These are phyloP conservation scores for Crossaster papposus DNA, from an alignment of 53 echinoderm and acorn worm species.

Conservation along the genomic window DNA sequence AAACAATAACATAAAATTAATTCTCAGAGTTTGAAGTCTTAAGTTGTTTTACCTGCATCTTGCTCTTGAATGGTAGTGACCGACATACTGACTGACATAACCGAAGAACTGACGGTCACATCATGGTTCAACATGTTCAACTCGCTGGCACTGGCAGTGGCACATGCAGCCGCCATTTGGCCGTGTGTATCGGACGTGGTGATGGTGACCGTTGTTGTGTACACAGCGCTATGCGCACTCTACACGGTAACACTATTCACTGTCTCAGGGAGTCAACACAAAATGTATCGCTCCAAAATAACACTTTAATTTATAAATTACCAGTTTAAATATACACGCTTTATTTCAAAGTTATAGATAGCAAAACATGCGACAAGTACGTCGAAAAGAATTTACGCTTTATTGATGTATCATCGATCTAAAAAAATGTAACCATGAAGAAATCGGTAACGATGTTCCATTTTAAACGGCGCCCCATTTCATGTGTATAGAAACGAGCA, in stretches of 20 bases:
- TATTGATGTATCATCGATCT: no score
- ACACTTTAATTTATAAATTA: no score
- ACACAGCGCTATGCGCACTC: no score
- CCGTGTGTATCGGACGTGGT: no score
- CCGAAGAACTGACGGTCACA: constrained; percentile 48
- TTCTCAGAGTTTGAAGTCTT: background rate
- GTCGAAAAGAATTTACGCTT: background rate
- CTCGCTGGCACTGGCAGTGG: background rate
- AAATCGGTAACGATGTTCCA: constrained; percentile 1
- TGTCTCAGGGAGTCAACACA: no score
- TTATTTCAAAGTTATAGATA: background rate
- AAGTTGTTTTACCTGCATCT: constrained; percentile 14
- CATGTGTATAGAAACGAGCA: background rate
- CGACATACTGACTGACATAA: constrained; percentile 54
- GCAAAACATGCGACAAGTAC: background rate
- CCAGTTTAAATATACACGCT: background rate
- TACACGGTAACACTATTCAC: no score
- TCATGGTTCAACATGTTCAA: constrained; percentile 9
- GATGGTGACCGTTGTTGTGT: no score
- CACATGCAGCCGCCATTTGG: background rate
- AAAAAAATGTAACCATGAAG: background rate
- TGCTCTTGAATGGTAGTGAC: constrained; percentile 37
- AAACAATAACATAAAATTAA: no score
- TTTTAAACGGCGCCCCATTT: constrained; percentile 29
- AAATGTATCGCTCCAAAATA: background rate